A percentile compares a stretch with the other conserved stretches of the same genome.
These are phyloP conservation scores for Aspidiotus destructor DNA, from an alignment of 2,888 invertebrate genomes.

Conservation along the genomic window DNA sequence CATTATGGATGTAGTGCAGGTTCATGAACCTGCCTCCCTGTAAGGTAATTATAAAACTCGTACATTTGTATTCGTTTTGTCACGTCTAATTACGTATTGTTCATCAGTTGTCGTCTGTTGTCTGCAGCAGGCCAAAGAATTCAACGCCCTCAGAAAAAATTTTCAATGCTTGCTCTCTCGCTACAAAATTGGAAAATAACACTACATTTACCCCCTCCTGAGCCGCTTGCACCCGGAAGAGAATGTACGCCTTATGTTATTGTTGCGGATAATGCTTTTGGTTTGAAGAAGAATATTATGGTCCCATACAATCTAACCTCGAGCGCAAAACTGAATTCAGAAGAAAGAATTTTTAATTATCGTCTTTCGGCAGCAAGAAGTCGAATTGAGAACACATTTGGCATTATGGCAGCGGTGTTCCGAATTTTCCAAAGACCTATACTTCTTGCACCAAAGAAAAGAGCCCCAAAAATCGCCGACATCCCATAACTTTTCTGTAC, in stretches of 20 bases:
- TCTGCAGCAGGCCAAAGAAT: no score
- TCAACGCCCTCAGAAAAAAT: no score
- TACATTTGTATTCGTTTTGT: no score
- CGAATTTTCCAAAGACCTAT: background rate
- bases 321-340: background rate
- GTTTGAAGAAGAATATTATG: slow-evolving; percentile 5
- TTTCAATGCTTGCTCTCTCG: slow-evolving; percentile 5
- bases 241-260: slow-evolving; percentile 8
- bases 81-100: no score
- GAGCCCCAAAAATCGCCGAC: no score
- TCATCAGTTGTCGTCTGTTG: no score
- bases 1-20: no score
- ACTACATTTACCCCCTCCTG: background rate
- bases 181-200: background rate
- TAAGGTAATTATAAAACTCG: no score
- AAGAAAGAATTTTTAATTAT: slow-evolving; percentile 10
- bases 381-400: background rate
- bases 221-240: background rate
- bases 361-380: background rate
- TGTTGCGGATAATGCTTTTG: slow-evolving; percentile 6
- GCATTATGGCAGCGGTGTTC: background rate
- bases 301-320: background rate
- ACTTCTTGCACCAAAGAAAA: background rate
- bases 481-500: no score
- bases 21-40: no score